Percentiles rank a stretch among this genome's conserved stretches.
These are phyloP conservation scores for Parambassis ranga DNA, from an alignment of 2,797 vertebrate species.

Conservation along the genomic window DNA sequence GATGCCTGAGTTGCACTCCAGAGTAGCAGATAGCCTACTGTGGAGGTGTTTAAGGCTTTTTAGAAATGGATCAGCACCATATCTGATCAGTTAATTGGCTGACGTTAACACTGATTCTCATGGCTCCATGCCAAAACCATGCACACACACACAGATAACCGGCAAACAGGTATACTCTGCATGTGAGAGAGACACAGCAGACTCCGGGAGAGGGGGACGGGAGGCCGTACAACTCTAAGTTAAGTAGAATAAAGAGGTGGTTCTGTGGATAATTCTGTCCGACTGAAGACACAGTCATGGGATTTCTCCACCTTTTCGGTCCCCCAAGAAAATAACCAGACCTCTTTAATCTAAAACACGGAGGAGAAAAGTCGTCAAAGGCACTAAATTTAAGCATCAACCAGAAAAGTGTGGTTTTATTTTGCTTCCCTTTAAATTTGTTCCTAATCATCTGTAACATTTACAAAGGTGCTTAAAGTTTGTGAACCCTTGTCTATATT, in stretches of 20 bases:
- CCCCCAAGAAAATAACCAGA: conserved; percentile 20
- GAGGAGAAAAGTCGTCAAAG: conserved; percentile 17
- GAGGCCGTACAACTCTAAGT: neutral
- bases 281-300: neutral
- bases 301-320: conserved; percentile 21
- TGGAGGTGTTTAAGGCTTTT: conserved; percentile 19
- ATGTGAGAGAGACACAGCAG: neutral
- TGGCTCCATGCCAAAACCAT: conserved; percentile 1
- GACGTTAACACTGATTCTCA: conserved; percentile 22
- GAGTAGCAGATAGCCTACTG: conserved; percentile 2
- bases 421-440: too few species aligned
- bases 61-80: conserved; percentile 32
- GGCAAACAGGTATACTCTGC: neutral
- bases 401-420: neutral
- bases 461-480: too few species aligned
- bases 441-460: too few species aligned
- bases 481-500: too few species aligned
- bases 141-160: neutral
- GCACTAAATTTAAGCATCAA: neutral
- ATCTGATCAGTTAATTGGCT: conserved; percentile 37
- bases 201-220: neutral
- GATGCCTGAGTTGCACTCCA: neutral
- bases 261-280: conserved; percentile 4
- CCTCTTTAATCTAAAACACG: conserved; percentile 4
- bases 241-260: neutral